Evolutionary conservation across 2,888 invertebrate genomes (phyloP).

Genomic region (Colletes collaris): DNA sequence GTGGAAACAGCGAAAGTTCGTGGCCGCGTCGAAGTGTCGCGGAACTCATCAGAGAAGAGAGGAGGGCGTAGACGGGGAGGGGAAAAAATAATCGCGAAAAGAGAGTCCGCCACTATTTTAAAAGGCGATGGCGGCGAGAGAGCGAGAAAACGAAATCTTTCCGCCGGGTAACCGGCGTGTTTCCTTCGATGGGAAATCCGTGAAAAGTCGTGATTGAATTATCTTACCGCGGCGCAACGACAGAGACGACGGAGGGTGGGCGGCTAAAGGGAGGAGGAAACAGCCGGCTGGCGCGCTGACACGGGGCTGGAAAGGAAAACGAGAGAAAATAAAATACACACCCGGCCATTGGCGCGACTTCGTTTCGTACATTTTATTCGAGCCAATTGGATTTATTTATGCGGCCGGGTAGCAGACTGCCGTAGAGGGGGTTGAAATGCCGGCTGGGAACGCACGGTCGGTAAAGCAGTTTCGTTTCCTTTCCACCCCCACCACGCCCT

Average conservation of each 20-base stretch:
- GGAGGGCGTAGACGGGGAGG: slow-evolving; percentile 1
- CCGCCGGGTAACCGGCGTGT: slow-evolving; percentile 62
- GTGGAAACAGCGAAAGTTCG: not conserved
- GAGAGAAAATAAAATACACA: slow-evolving; percentile 70
- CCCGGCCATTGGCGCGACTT: slow-evolving; percentile 68
- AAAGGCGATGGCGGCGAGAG: slow-evolving; percentile 42
- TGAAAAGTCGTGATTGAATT: slow-evolving; percentile 73
- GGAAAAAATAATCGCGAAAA: slow-evolving; percentile 30
- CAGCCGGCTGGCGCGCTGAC: slow-evolving; percentile 35
- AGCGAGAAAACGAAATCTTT: slow-evolving; percentile 59
- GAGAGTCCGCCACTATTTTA: slow-evolving; percentile 37
- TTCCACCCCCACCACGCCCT: slow-evolving; percentile 72
- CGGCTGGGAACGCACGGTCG: slow-evolving; percentile 59
- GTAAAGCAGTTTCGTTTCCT: slow-evolving; percentile 71
- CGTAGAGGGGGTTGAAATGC: slow-evolving; percentile 58
- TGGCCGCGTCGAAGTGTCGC: not conserved
- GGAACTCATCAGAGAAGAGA: slow-evolving; percentile 9
- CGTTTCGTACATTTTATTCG: slow-evolving; percentile 76
- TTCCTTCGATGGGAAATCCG: slow-evolving; percentile 71
- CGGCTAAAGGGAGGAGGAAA: slow-evolving; percentile 22
- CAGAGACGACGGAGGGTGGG: slow-evolving; percentile 35
- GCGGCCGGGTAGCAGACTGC: slow-evolving; percentile 63
- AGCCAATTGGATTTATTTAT: slow-evolving; percentile 78
- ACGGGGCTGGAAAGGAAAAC: slow-evolving; percentile 56
- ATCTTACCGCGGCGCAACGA: slow-evolving; percentile 60